Conservation (phyloP, 1,140 invertebrate species). For the Achroia grisella region DNA sequence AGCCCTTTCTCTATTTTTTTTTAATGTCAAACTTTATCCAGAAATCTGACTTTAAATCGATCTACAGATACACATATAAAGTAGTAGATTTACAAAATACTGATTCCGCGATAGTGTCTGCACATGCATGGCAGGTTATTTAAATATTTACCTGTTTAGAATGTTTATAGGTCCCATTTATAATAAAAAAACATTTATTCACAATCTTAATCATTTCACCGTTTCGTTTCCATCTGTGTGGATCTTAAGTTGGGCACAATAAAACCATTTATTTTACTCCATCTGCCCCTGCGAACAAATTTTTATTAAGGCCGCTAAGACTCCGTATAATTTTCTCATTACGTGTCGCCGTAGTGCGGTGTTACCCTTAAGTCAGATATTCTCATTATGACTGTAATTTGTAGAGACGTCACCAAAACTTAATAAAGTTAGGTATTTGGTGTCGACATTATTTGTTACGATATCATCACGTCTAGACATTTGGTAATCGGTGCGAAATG, state of each 20-base stretch:
- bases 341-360: slow-evolving; percentile 21
- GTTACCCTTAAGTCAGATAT: slow-evolving; percentile 26
- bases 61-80: too few relatives aligned
- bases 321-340: slow-evolving; percentile 67
- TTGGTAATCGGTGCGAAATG: too few relatives aligned
- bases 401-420: slow-evolving; percentile 22
- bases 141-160: too few relatives aligned
- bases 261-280: slow-evolving; percentile 37
- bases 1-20: too few relatives aligned
- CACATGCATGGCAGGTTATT: too few relatives aligned
- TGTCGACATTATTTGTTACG: slow-evolving; percentile 1
- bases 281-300: slow-evolving; percentile 58
- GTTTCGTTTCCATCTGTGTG: too few relatives aligned
- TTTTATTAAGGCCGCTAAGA: slow-evolving; percentile 63
- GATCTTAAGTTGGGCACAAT: slow-evolving; percentile 2
- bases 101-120: too few relatives aligned
- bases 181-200: too few relatives aligned
- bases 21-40: not conserved
- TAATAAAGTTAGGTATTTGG: slow-evolving; percentile 22
- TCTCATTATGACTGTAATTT: slow-evolving; percentile 44
- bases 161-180: too few relatives aligned
- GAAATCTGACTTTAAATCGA: too few relatives aligned
- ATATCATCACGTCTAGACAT: not conserved
- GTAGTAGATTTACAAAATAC: too few relatives aligned
- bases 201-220: too few relatives aligned